Evolutionary conservation across 1,140 invertebrate species (phyloP), one percentile per base, ranked within the genome.

Genomic region (Atta colombica): DNA sequence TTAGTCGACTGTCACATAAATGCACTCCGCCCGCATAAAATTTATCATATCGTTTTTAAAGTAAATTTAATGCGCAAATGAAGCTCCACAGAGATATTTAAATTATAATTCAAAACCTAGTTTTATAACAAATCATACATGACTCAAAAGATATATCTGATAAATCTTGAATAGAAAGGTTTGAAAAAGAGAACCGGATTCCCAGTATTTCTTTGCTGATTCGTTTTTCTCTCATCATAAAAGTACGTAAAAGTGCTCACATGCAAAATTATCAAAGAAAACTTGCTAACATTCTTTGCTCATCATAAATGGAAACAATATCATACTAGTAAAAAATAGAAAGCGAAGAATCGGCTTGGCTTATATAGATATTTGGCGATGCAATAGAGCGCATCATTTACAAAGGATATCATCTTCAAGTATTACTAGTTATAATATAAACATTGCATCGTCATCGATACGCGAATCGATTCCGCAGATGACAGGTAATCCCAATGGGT

Each of bases 381-480:
- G 39, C 25, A 21, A 7, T 35, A 31, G 35, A 82, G 25, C 66
- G 53, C 55, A 14, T 61, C 39, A 18, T 49, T 84, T 84, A 84
- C 39, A 84, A 84, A 84, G 69, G 55, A 16, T 12, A 61, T 84
- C 7, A 28, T 61, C 80, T 61, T 61, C 80, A 61, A 55, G 18
- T 10, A 74, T 84, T 63, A 84, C 25, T 4, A 10, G n/a, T 74
- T 84, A 60, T 53, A 84, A 75, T 21, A 31, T 53, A 84, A 75
- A 75, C 55, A 39, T 72, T 18, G 10, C 28, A n/a, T 31, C 18
- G 39, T 51, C 80, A 74, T 51, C 68, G 14, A 84, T 63, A 84
- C 35, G 7, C 12, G 21, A 18, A 74, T 63, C 25, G 21, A 84
- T 75, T 75, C 60, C 39, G 14, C 25, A 35, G 49, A 81, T 66